Percentiles rank a stretch among this genome's conserved stretches.
Conservation (phyloP, 2,888 invertebrate species). For the Charanyca ferruginea region DNA sequence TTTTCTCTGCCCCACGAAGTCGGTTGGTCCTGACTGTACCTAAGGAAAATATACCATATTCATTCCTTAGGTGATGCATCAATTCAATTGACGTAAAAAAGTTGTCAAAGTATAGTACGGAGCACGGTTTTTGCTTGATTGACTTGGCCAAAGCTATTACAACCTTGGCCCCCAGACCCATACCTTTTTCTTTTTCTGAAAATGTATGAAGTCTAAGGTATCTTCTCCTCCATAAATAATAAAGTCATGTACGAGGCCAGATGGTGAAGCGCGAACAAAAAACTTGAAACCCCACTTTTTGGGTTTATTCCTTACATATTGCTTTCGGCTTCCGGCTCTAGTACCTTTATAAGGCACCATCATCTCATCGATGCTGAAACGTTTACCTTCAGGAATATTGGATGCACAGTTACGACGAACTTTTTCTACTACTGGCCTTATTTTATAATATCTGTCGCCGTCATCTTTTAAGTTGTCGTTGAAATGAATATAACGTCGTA, state of each 20-base stretch:
- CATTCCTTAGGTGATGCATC: too few species aligned
- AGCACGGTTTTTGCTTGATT: slow-evolving; percentile 5
- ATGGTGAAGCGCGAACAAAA: slow-evolving; percentile 6
- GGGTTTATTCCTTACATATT: slow-evolving; percentile 11
- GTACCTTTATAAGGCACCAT: too few species aligned
- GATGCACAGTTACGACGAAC: slow-evolving; percentile 12
- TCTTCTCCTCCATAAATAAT: slow-evolving; percentile 9
- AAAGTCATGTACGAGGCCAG: slow-evolving; percentile 8
- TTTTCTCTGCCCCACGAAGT: too few species aligned
- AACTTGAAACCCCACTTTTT: slow-evolving; percentile 11
- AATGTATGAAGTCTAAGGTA: not conserved
- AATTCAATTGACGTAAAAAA: too few species aligned
- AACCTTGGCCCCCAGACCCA: slow-evolving; percentile 8
- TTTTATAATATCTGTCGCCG: slow-evolving; percentile 2
- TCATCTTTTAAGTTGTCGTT: slow-evolving; percentile 11
- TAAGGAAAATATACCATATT: too few species aligned
- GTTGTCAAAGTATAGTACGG: slow-evolving; percentile 4
- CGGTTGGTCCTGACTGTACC: too few species aligned
- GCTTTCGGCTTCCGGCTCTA: slow-evolving; percentile 4
- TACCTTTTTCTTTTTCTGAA: not conserved
- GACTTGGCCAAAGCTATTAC: slow-evolving; percentile 14
- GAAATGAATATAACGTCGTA: not conserved
- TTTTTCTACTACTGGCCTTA: slow-evolving; percentile 14
- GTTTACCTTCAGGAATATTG: slow-evolving; percentile 22
- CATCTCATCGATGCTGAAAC: slow-evolving; percentile 11